Percentiles rank a stretch among this genome's conserved stretches.
These are phyloP conservation scores for Pycnonotus jocosus DNA, from an alignment of 2,113 vertebrate genomes.

Conservation along the genomic window DNA sequence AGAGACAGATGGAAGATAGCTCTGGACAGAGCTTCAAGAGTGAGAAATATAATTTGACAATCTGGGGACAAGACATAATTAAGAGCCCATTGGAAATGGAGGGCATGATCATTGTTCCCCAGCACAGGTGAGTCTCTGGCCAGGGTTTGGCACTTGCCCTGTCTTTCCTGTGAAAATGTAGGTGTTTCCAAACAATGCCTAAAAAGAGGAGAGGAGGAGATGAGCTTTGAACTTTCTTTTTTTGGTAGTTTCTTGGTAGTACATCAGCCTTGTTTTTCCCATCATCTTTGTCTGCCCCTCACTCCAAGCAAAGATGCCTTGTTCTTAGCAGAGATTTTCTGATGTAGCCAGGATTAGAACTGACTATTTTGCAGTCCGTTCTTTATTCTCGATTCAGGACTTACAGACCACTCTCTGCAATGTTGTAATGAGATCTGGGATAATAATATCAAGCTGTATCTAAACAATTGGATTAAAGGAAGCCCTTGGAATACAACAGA, in stretches of 20 bases:
- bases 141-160: background rate
- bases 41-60: background rate
- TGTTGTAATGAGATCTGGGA: constrained; percentile 53
- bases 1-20: background rate
- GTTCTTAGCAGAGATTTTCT: background rate
- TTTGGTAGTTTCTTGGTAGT: background rate
- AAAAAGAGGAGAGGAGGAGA: background rate
- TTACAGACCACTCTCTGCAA: constrained; percentile 2
- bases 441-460: constrained; percentile 51
- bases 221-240: background rate
- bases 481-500: constrained; percentile 54
- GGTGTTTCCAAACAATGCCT: background rate
- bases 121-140: background rate
- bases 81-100: background rate
- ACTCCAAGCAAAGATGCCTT: background rate
- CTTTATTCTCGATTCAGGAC: constrained; percentile 33
- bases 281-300: background rate
- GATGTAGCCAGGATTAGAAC: background rate
- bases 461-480: constrained; percentile 62
- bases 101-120: background rate
- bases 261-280: background rate
- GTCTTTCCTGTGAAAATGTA: background rate
- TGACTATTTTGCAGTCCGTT: background rate
- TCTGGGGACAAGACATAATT: background rate
- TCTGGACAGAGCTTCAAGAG: background rate